Percentiles rank a stretch among this genome's conserved stretches.
Conservation (phyloP, 1,140 invertebrate genomes). For the Tribolium castaneum region DNA sequence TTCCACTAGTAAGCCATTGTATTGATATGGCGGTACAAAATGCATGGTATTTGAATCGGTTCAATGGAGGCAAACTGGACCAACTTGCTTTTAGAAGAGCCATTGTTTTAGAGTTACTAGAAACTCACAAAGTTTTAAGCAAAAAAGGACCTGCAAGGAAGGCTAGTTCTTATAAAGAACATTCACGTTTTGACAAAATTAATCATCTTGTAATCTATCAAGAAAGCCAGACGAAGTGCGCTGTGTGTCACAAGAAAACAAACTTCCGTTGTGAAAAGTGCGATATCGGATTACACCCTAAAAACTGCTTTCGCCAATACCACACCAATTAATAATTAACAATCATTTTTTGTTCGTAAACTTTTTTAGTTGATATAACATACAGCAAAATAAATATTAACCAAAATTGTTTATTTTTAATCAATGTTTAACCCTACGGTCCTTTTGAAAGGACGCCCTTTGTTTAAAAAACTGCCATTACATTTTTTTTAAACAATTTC, state of each 20-base stretch:
- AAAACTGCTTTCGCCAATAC: background rate
- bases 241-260: constrained; percentile 46
- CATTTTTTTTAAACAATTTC: too few species aligned
- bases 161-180: background rate
- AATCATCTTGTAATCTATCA: background rate
- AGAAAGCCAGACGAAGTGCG: constrained; percentile 13
- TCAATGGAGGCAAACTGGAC: constrained; percentile 50
- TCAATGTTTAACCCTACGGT: background rate
- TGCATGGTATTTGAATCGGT: constrained; percentile 57
- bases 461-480: background rate
- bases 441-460: background rate
- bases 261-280: constrained; percentile 48
- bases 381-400: too few species aligned
- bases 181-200: constrained; percentile 15
- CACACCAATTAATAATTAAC: constrained; percentile 6
- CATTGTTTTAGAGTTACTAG: constrained; percentile 45
- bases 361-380: background rate
- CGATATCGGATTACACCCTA: constrained; percentile 7
- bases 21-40: constrained; percentile 59
- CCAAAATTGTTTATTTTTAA: background rate
- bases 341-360: background rate
- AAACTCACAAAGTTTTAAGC: constrained; percentile 47
- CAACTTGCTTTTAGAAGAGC: constrained; percentile 52
- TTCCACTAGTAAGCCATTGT: constrained; percentile 55
- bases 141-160: constrained; percentile 36